Conservation (phyloP, 2,888 invertebrate species). For the Drosophila aldrichi region DNA sequence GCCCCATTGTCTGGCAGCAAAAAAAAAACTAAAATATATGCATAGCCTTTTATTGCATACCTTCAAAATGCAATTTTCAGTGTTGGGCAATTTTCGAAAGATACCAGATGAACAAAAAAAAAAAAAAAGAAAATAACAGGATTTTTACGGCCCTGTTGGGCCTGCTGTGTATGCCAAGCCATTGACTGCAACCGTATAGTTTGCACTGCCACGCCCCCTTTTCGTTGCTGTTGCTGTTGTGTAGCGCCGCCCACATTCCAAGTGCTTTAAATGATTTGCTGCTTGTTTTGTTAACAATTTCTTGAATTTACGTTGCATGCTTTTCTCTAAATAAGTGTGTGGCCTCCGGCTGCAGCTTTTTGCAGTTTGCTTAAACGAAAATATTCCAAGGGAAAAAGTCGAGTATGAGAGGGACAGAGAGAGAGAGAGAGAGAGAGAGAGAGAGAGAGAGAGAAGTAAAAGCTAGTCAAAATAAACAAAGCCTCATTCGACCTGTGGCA, state of each 20-base stretch:
- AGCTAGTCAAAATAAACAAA: conserved; percentile 19
- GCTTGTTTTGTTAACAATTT: conserved; percentile 25
- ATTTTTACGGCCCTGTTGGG: conserved; percentile 24
- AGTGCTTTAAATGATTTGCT: conserved; percentile 47
- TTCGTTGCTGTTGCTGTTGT: not conserved
- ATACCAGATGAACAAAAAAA: not conserved
- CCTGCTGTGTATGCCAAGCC: conserved; percentile 19
- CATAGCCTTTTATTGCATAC: conserved; percentile 55
- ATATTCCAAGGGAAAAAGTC: not conserved
- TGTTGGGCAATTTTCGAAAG: conserved; percentile 35
- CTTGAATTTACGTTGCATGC: conserved; percentile 10
- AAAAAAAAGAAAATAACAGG: too few relatives aligned
- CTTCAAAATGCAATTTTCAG: conserved; percentile 48
- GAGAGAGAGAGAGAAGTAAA: not conserved
- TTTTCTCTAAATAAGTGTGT: conserved; percentile 13
- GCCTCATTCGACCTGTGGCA: conserved; percentile 8
- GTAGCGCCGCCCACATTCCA: too few relatives aligned
- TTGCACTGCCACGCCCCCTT: conserved; percentile 15
- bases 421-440: not conserved
- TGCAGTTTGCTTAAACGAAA: conserved; percentile 24
- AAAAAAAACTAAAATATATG: conserved; percentile 49
- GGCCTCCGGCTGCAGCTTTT: conserved; percentile 2
- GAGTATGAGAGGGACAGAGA: not conserved
- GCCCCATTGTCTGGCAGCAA: conserved; percentile 48
- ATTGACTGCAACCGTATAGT: conserved; percentile 5